Base-by-base conservation (phyloP, 2,888 invertebrate species). In the Iphiclides podalirius region DNA sequence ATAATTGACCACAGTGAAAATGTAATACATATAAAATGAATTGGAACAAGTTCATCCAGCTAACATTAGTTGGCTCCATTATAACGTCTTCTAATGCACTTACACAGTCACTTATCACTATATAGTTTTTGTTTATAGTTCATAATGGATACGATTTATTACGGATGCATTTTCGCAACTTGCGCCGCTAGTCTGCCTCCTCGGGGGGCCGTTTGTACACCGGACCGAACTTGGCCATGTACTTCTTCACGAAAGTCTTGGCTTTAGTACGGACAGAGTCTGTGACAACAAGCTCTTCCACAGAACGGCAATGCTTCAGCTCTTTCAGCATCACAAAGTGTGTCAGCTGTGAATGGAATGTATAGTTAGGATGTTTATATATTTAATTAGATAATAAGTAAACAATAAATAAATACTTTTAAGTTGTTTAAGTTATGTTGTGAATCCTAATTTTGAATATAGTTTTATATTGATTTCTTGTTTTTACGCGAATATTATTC, bases 301-400 rank as follows among this genome's bases (percentile, higher is more conserved):
- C 94, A 35, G 93, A 93, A 55, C 94, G 93, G 70, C 97, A 95
- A 76, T 98, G 96, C 74, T 97, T 97, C 75, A 98, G 79, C 83
- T 98, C 98, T 80, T 98, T 98, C 52, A 96, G 91, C 93, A 98
- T 94, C 52, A 98, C 96, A 77, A 97, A 96, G 85, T 98, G 97
- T 0, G 98, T 98, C 52, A 98, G 82, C 98, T 50, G 45, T 12
- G 14, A 14, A 36, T 34, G 26, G 33, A 35, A 26, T 2, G n/a
- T 12, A 9, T 16, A 31, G n/a, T 31, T n/a, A n/a, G n/a, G n/a
- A n/a, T n/a, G n/a, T n/a, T n/a, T n/a, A n/a, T 11, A 31, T 31
- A 1, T 1, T 1, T 6, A 2, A 2, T 28, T 28, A n/a, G 8
- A 7, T 8, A 1, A 1, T 4, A n/a, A n/a, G 4, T 1, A n/a